Evolutionary conservation across 2,113 vertebrate genomes (phyloP).

Genomic region (Herpetotheres cachinnans): DNA sequence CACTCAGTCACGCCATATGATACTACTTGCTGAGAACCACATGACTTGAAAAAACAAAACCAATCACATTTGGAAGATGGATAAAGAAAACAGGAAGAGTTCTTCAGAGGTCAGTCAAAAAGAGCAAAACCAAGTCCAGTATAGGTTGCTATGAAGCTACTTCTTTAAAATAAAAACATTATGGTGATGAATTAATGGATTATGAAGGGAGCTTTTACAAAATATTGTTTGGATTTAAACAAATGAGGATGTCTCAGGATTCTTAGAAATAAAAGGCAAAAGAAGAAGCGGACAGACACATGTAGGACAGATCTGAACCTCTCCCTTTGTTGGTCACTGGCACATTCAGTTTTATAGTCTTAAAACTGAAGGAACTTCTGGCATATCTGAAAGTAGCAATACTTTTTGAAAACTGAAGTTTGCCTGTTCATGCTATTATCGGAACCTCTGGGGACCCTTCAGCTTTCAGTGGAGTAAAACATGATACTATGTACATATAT

Average conservation of each 20-base stretch:
- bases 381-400: neutral
- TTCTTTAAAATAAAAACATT: neutral
- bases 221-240: neutral
- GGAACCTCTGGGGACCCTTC: neutral
- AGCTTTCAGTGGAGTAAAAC: neutral
- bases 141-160: neutral
- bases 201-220: neutral
- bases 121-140: neutral
- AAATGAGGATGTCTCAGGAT: neutral
- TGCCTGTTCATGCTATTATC: neutral
- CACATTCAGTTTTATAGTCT: neutral
- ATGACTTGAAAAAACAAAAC: conserved; percentile 1
- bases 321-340: neutral
- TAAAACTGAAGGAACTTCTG: neutral
- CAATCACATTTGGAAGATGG: conserved; percentile 34
- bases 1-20: neutral
- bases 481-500: neutral
- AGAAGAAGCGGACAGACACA: neutral
- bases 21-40: conserved; percentile 3
- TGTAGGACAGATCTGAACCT: neutral
- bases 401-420: neutral
- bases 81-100: conserved; percentile 71
- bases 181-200: neutral
- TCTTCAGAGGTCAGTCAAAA: conserved; percentile 73
- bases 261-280: neutral